phyloP scores from a whole-genome alignment of 2,113 vertebrate genomes.

The Carassius gibelio region DNA sequence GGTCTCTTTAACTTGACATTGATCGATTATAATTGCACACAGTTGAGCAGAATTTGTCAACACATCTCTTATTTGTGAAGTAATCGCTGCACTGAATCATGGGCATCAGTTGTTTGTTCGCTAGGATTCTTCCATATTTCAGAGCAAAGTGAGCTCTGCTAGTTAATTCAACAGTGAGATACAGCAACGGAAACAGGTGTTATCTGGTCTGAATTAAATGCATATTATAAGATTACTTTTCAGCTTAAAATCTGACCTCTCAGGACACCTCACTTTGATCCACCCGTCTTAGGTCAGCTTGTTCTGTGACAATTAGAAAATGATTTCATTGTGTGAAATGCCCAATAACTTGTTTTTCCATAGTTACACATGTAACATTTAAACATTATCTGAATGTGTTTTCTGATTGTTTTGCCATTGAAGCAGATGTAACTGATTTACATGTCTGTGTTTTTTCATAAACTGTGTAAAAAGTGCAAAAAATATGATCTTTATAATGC shows the following conservation, averaged over 20 bases:
- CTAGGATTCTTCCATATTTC: neutral
- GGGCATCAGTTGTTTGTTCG: neutral
- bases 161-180: neutral
- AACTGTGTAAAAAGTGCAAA: neutral
- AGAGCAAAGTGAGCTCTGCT: neutral
- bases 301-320: neutral
- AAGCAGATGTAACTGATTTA: neutral
- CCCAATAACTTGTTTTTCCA: neutral
- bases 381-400: neutral
- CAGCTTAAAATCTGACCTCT: neutral
- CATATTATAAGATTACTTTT: neutral
- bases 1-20: neutral
- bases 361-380: neutral
- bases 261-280: slow-evolving; percentile 29
- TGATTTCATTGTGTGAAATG: neutral
- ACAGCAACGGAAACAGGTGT: neutral
- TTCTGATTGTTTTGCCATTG: neutral
- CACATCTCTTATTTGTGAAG: neutral
- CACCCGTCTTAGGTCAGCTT: neutral
- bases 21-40: neutral
- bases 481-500: neutral
- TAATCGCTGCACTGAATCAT: neutral
- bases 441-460: neutral
- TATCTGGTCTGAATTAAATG: neutral
- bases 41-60: neutral